A percentile compares a stretch with the other conserved stretches of the same genome.
Evolutionary conservation across 2,888 invertebrate genomes (phyloP).

Genomic region (Ferdinandea cuprea): DNA sequence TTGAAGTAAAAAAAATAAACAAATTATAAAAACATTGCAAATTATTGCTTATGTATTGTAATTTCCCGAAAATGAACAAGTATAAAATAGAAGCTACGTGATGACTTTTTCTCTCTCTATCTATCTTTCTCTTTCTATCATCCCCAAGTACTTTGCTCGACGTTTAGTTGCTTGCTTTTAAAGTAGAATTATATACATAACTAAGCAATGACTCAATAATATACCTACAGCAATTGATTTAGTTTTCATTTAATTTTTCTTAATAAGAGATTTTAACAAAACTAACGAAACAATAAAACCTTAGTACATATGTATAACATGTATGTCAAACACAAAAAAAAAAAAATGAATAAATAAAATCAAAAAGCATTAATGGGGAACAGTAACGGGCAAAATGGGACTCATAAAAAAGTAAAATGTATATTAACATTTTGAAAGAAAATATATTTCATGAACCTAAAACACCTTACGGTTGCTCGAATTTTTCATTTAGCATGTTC

Average conservation of each 20-base stretch:
- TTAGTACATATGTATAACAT: slow-evolving; percentile 36
- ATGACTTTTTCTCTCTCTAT: slow-evolving; percentile 34
- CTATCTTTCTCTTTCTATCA: slow-evolving; percentile 13
- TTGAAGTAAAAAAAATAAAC: slow-evolving; percentile 71
- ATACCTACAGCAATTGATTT: slow-evolving; percentile 46
- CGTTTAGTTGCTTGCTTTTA: slow-evolving; percentile 44
- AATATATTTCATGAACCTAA: slow-evolving; percentile 66
- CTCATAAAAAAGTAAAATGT: slow-evolving; percentile 61
- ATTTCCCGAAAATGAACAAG: slow-evolving; percentile 43
- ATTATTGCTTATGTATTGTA: slow-evolving; percentile 57
- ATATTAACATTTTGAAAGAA: slow-evolving; percentile 55
- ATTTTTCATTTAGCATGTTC: background rate
- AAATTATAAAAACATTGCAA: slow-evolving; percentile 67
- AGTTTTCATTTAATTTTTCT: slow-evolving; percentile 39
- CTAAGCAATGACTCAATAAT: slow-evolving; percentile 43
- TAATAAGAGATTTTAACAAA: slow-evolving; percentile 35
- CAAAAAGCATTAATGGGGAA: slow-evolving; percentile 54
- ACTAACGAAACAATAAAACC: slow-evolving; percentile 52
- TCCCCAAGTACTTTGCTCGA: slow-evolving; percentile 37
- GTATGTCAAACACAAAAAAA: slow-evolving; percentile 27
- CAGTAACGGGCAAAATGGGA: slow-evolving; percentile 57
- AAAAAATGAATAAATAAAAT: slow-evolving; percentile 21
- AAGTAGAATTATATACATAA: slow-evolving; percentile 47
- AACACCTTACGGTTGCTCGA: slow-evolving; percentile 4
- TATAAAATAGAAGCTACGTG: slow-evolving; percentile 24